Evolutionary conservation across 2,113 vertebrate genomes (phyloP).

Genomic region (Eptesicus fuscus): DNA sequence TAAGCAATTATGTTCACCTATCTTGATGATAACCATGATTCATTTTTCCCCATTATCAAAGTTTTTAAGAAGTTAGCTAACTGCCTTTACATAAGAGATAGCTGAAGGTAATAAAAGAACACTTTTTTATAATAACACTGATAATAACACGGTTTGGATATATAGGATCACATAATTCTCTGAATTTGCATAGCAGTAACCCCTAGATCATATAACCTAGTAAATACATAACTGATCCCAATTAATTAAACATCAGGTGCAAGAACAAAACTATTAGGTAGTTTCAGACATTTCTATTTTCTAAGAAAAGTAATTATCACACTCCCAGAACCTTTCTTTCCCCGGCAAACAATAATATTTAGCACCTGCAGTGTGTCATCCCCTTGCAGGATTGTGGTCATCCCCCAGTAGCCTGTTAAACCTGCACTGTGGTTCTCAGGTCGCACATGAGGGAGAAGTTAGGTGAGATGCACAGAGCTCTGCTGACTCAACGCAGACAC

Average conservation of each 20-base stretch:
- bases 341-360: not conserved
- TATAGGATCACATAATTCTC: not conserved
- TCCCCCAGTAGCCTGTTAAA: not conserved
- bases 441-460: not conserved
- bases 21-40: not conserved
- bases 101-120: not conserved
- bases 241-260: not conserved
- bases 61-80: constrained; percentile 36
- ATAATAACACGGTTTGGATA: not conserved
- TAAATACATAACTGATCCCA: not conserved
- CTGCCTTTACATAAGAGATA: not conserved
- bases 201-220: not conserved
- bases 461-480: not conserved
- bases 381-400: not conserved
- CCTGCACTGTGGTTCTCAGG: not conserved
- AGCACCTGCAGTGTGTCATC: not conserved
- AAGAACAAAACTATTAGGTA: constrained; percentile 1
- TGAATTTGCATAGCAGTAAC: not conserved
- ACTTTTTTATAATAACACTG: not conserved
- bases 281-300: not conserved
- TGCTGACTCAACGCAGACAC: not conserved
- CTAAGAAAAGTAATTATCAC: not conserved
- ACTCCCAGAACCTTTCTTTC: not conserved
- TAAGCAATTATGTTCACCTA: constrained; percentile 44
- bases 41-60: constrained; percentile 35